Evolutionary conservation across 2,113 vertebrate species (phyloP).

Genomic region (Ivindomyrus marchei): DNA sequence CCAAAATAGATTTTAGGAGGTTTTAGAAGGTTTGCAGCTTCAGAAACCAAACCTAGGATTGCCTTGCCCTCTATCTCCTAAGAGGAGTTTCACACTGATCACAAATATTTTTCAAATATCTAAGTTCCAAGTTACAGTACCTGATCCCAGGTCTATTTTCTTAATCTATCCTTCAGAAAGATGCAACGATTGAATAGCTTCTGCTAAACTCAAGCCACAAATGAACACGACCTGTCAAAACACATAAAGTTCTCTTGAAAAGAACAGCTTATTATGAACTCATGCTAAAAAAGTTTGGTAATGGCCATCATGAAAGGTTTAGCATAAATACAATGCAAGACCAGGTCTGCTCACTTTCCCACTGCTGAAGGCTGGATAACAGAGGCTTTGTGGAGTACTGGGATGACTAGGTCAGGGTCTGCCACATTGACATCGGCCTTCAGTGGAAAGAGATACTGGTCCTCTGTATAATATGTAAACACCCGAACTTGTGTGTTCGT

Average conservation of each 20-base stretch:
- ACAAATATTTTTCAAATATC: background rate
- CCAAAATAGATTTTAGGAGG: background rate
- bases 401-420: background rate
- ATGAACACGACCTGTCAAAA: background rate
- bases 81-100: background rate
- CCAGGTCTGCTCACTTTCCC: background rate
- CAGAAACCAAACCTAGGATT: background rate
- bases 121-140: no score
- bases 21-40: background rate
- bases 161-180: background rate
- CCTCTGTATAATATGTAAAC: slow-evolving; percentile 18
- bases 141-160: background rate
- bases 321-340: background rate
- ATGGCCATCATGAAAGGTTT: background rate
- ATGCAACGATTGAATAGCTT: background rate
- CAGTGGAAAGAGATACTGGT: background rate
- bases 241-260: background rate
- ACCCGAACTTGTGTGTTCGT: background rate
- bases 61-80: background rate
- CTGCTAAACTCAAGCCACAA: background rate
- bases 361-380: background rate
- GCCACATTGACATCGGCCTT: slow-evolving; percentile 2
- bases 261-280: background rate
- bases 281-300: background rate
- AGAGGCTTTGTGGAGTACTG: background rate